Percentiles rank a stretch among this genome's conserved stretches.
Conservation (phyloP, 2,113 vertebrate species). For the Crotalus tigris region DNA sequence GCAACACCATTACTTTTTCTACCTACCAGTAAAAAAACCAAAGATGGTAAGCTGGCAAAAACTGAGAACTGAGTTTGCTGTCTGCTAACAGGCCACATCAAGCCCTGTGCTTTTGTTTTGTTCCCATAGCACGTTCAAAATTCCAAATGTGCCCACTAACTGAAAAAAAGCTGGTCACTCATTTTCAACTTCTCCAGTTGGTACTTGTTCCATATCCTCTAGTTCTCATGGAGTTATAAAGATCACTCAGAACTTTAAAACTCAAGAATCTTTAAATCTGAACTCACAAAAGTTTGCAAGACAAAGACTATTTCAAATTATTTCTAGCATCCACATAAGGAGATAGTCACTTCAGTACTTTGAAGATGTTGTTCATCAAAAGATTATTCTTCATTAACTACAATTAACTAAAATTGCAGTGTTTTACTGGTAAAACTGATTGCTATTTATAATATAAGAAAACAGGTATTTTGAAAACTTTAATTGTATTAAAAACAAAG, state of each 20-base stretch:
- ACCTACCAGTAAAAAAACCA: too few relatives aligned
- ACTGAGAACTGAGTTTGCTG: too few relatives aligned
- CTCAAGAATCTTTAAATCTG: background rate
- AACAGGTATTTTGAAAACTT: background rate
- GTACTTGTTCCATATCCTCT: background rate
- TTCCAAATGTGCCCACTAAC: too few relatives aligned
- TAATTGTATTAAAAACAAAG: background rate
- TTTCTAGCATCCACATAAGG: background rate
- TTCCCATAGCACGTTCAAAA: too few relatives aligned
- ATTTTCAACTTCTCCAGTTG: background rate
- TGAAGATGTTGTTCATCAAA: background rate
- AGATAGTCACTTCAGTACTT: background rate
- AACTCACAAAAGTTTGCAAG: background rate
- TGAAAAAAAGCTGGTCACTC: background rate
- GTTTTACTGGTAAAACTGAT: background rate
- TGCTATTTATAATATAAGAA: background rate
- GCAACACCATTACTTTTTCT: too few relatives aligned
- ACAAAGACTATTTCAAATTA: background rate
- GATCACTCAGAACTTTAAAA: background rate
- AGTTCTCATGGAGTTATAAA: background rate
- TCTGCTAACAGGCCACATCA: too few relatives aligned
- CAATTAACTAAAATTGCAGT: background rate
- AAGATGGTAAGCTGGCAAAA: too few relatives aligned
- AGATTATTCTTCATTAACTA: background rate
- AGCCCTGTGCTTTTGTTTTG: too few relatives aligned